Evolutionary conservation across 2,797 vertebrate genomes (phyloP), one percentile per base, ranked within the genome.

Genomic region (Vireo griseus): DNA sequence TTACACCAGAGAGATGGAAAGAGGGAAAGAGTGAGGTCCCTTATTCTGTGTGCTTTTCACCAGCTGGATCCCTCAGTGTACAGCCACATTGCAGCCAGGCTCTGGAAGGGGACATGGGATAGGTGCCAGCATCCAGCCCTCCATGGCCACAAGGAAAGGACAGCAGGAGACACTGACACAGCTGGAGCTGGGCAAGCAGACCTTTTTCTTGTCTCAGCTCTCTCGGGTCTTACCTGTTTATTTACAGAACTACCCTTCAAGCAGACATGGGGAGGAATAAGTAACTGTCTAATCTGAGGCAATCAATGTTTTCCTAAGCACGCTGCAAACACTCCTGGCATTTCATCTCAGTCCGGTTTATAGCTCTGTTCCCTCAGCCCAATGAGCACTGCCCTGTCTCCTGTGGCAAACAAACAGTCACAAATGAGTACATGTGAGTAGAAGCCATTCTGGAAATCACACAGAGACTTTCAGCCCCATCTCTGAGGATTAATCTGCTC

Each of bases 361-460:
- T 15, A 72, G 79, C 47, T 94, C 3, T 0, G 16, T 28, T 22
- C 13, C 45, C 29, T 39, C 35, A 42, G 42, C 37, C 57, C 10
- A 2, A 0, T 8, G 47, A 7, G 7, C 61, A 26, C 0, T 0
- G 50, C 15, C 33, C 42, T 42, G 42, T 24, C 69, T 65, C 39
- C 50, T 21, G 15, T n/a, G 47, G 29, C 21, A 82, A 85, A n/a
- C 10, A 11, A 50, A 66, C 24, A 44, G 37, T 31, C 65, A n/a
- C 50, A 66, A 5, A 51, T 5, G 0, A 4, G 6, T 16, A 12
- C 0, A 0, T 29, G 52, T 69, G 29, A 78, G 69, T 9, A n/a
- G 29, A 42, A 40, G 37, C 20, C 48, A 7, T 35, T 74, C 54
- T 61, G 62, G 39, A 42, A 79, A 68, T 57, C n/a, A 14, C 21